These are phyloP conservation scores for Nudaria mundana DNA, from an alignment of 2,888 invertebrate species.

Conservation along the genomic window DNA sequence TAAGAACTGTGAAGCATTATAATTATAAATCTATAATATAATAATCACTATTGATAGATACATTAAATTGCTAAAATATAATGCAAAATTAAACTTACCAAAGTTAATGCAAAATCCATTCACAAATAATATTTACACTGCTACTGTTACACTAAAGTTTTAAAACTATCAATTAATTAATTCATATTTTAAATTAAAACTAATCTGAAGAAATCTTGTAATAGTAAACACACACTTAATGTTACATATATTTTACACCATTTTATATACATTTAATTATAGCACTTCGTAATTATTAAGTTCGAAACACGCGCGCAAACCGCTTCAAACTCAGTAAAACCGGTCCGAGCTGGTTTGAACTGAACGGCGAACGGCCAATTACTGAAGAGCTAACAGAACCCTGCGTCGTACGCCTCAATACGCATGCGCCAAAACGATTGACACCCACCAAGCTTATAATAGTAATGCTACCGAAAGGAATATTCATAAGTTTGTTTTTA, in stretches of 20 bases:
- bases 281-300: constrained; percentile 27
- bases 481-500: constrained; percentile 74
- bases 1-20: too few relatives aligned
- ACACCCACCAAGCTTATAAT: constrained; percentile 57
- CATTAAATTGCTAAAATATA: too few relatives aligned
- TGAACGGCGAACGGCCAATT: constrained; percentile 67
- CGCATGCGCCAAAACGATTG: constrained; percentile 69
- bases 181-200: constrained; percentile 9
- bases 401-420: constrained; percentile 46
- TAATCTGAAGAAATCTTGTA: constrained; percentile 14
- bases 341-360: constrained; percentile 36
- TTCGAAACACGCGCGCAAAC: constrained; percentile 26
- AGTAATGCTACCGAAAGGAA: constrained; percentile 49
- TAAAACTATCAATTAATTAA: constrained; percentile 9
- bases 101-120: constrained; percentile 24
- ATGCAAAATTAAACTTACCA: constrained; percentile 25
- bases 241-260: constrained; percentile 20
- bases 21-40: too few relatives aligned
- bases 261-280: constrained; percentile 18
- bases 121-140: constrained; percentile 17
- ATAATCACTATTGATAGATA: too few relatives aligned
- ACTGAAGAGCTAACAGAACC: constrained; percentile 62
- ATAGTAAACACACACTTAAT: constrained; percentile 23
- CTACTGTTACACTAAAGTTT: constrained; percentile 24
- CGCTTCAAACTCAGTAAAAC: constrained; percentile 20